phyloP scores from a whole-genome alignment of 2,888 invertebrate species.

The Prenolepis imparis region DNA sequence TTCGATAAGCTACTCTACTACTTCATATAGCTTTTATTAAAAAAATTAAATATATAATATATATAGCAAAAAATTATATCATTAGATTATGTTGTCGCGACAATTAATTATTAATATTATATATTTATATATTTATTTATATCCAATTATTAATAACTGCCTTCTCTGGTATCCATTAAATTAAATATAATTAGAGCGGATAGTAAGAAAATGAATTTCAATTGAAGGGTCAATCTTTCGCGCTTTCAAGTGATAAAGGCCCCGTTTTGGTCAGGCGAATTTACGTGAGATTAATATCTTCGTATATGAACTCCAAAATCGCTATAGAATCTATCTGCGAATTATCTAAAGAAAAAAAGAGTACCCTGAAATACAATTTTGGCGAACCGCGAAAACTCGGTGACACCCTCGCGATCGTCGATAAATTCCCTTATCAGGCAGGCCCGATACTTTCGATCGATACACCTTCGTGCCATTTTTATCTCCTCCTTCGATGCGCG shows the following conservation, averaged over 20 bases:
- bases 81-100: not conserved
- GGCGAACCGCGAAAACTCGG: not conserved
- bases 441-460: constrained; percentile 37
- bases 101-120: not conserved
- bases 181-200: not conserved
- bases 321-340: too few relatives aligned
- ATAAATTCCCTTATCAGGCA: constrained; percentile 41
- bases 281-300: not conserved
- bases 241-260: not conserved
- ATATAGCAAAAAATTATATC: not conserved
- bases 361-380: not conserved
- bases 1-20: too few relatives aligned
- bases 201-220: not conserved
- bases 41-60: not conserved
- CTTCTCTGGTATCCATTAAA: not conserved
- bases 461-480: constrained; percentile 53
- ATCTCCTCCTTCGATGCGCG: constrained; percentile 58
- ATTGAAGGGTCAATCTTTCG: not conserved
- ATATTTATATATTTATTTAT: not conserved
- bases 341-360: too few relatives aligned
- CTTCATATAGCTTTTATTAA: not conserved
- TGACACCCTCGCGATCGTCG: constrained; percentile 21
- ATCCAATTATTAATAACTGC: not conserved
- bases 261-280: constrained; percentile 1
- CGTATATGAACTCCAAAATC: too few relatives aligned